A percentile compares a stretch with the other conserved stretches of the same genome.
phyloP scores from a whole-genome alignment of 1,140 invertebrate genomes.

The Heliothis subflexa region DNA sequence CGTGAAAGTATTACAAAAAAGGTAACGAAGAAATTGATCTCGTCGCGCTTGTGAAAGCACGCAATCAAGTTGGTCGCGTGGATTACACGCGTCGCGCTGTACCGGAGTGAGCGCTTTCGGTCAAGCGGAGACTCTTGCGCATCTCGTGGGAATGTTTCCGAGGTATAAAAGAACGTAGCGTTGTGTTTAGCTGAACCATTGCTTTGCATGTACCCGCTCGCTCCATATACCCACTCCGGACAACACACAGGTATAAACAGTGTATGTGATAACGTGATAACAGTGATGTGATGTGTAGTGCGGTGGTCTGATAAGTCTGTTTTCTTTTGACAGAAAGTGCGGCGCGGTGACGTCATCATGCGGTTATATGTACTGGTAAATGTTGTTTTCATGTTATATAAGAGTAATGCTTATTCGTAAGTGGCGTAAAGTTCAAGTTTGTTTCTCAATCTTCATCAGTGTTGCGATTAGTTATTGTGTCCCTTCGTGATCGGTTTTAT shows the following conservation, averaged over 20 bases:
- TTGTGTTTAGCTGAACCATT: conserved; percentile 77
- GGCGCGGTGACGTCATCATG: conserved; percentile 65
- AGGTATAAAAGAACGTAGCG: conserved; percentile 83
- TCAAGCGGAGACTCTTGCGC: conserved; percentile 64
- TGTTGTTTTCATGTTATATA: conserved; percentile 53
- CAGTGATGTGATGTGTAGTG: conserved; percentile 68
- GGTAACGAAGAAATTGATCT: conserved; percentile 31
- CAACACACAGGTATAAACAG: conserved; percentile 64
- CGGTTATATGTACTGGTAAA: conserved; percentile 76
- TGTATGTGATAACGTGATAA: conserved; percentile 48
- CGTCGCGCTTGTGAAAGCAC: conserved; percentile 63
- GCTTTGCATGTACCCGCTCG: conserved; percentile 69
- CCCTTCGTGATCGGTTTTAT: background rate
- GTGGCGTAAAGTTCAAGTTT: conserved; percentile 39
- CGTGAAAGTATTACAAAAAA: conserved; percentile 50
- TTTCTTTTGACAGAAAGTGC: conserved; percentile 79
- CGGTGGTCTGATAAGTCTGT: conserved; percentile 62
- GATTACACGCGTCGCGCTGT: conserved; percentile 51
- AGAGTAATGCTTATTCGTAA: conserved; percentile 19
- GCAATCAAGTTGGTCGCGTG: conserved; percentile 63
- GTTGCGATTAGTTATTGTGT: conserved; percentile 14
- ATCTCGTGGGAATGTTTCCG: conserved; percentile 79
- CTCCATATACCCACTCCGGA: conserved; percentile 53
- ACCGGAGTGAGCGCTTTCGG: conserved; percentile 66
- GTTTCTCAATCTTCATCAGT: conserved; percentile 23